Conservation (phyloP, 2,797 vertebrate genomes). For the Petrocephalus sullivani region DNA sequence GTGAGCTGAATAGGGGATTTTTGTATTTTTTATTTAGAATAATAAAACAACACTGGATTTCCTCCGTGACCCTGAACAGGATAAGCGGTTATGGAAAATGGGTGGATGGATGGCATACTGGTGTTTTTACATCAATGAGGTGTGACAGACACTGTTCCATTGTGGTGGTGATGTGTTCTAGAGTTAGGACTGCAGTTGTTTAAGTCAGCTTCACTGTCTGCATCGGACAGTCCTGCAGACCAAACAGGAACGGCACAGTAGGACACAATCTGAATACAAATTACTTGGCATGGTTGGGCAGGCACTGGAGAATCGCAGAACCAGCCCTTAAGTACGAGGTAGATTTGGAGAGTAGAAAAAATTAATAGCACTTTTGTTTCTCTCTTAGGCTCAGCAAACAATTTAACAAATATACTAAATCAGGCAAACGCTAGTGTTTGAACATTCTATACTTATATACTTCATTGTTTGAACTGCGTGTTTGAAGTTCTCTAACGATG, state of each 20-base stretch:
- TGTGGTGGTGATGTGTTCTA: not conserved
- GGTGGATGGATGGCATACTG: not conserved
- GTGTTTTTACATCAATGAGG: not conserved
- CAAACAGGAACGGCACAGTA: not conserved
- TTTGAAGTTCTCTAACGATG: not conserved
- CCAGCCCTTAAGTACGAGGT: not conserved
- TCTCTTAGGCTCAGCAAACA: constrained; percentile 24
- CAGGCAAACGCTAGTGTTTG: not conserved
- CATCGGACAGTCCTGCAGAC: not conserved
- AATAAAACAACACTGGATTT: not conserved
- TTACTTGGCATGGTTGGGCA: not conserved
- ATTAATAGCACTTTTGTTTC: constrained; percentile 27
- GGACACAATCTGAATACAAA: not conserved
- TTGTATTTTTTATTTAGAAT: not conserved
- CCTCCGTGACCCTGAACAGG: too few relatives aligned
- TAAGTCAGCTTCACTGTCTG: not conserved
- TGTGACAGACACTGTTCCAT: not conserved
- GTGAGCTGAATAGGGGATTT: constrained; percentile 16
- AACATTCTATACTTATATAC: not conserved
- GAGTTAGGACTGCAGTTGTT: not conserved
- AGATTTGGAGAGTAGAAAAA: not conserved
- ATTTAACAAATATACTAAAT: not conserved
- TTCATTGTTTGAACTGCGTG: not conserved
- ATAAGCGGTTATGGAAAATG: too few relatives aligned
- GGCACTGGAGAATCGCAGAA: not conserved